A percentile compares a stretch with the other conserved stretches of the same genome.
Evolutionary conservation across 2,113 vertebrate genomes (phyloP).

Genomic region (Panthera leo): DNA sequence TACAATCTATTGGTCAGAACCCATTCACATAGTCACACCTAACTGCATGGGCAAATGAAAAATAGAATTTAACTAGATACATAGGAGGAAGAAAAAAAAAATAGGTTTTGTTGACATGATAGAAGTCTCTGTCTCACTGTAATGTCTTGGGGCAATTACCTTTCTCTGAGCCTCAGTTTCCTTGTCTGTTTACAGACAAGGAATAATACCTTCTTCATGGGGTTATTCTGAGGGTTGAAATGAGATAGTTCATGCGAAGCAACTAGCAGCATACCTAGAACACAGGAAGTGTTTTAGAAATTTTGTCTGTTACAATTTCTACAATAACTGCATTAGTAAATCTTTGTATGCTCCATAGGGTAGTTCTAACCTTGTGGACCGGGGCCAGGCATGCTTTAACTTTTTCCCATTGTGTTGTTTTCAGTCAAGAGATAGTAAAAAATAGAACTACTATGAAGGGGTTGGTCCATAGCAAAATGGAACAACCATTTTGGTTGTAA

Average conservation of each 20-base stretch:
- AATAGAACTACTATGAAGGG: neutral
- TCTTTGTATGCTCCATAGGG: neutral
- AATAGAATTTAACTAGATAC: neutral
- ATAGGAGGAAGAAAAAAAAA: neutral
- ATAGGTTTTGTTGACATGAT: neutral
- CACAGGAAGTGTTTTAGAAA: neutral
- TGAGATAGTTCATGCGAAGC: neutral
- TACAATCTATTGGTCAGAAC: neutral
- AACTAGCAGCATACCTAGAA: neutral
- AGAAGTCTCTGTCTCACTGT: neutral
- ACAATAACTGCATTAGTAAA: neutral
- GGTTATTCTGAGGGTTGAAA: neutral
- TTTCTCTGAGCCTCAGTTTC: neutral
- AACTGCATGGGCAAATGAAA: neutral
- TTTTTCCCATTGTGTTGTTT: neutral
- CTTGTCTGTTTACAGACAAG: neutral
- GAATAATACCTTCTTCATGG: neutral
- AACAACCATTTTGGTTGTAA: too few species aligned
- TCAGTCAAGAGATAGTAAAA: neutral
- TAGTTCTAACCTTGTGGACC: neutral
- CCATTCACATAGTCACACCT: neutral
- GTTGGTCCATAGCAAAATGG: neutral
- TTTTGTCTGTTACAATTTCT: neutral
- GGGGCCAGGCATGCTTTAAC: neutral
- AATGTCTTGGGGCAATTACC: neutral